Evolutionary conservation across 2,113 vertebrate species (phyloP), one percentile per base, ranked within the genome.

Genomic region (Tetraodon nigroviridis): DNA sequence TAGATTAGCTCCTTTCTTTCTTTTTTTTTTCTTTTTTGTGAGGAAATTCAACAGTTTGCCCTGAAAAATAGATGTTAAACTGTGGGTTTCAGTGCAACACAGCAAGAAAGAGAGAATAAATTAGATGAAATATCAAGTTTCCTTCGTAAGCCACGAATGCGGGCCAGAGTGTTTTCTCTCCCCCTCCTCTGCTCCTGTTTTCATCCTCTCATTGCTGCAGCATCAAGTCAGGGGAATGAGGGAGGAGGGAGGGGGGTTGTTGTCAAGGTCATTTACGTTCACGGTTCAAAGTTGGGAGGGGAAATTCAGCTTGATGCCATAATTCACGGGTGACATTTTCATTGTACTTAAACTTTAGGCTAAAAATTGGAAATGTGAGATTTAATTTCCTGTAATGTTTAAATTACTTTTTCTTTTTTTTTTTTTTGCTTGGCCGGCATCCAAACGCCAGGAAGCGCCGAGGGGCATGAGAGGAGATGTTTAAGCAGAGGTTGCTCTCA

Each of bases 311-410:
- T 90, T 91, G 93, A 94, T 92, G 92, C 92, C 92, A 93, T 94
- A 95, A 95, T 94, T 95, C 93, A 94, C 91, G 89, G 89, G 88
- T 93, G 93, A 93, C 93, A 93, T 92, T 94, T 96, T 96, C 91
- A 94, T 94, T 95, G 93, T 92, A 92, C 91, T 84, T 93, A 94
- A 94, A 95, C 91, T 94, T 94, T 92, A 93, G 71, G 67, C 47
- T 63, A 82, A 93, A 94, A 94, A 95, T 94, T 84, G 92, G 92
- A 97, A 95, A 94, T 93, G 91, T 92, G 93, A 95, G 92, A 95
- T 97, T 95, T 95, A 93, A 96, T 98, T 98, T 95, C 93, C 93
- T 94, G 93, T 94, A 93, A 97, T 95, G 92, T 96, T 95, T 92
- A 95, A 95, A 94, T 94, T 92, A 93, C 93, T 93, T 92, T 55